phyloP scores from a whole-genome alignment of 2,113 vertebrate species.

The Clupea harengus region DNA sequence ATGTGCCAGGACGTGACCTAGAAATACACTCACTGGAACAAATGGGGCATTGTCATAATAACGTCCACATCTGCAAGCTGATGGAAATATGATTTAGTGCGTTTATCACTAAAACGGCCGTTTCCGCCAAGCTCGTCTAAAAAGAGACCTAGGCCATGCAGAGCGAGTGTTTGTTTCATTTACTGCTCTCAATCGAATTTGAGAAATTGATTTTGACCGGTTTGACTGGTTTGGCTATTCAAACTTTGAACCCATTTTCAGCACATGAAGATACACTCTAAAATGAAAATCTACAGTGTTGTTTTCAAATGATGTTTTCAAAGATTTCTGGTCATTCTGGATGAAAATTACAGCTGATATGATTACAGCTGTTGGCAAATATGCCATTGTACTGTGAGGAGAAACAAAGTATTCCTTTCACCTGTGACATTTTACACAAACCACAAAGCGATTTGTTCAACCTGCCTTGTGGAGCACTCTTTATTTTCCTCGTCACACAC shows the following conservation, averaged over 20 bases:
- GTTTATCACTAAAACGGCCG: slow-evolving; percentile 36
- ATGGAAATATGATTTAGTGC: slow-evolving; percentile 62
- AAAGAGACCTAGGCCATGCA: neutral
- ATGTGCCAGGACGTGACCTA: slow-evolving; percentile 72
- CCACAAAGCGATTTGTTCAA: slow-evolving; percentile 42
- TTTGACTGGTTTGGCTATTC: neutral
- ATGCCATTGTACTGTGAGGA: neutral
- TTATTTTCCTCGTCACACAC: slow-evolving; percentile 45
- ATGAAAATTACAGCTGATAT: neutral
- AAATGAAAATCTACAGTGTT: neutral
- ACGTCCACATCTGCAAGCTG: slow-evolving; percentile 66
- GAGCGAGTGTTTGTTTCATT: neutral
- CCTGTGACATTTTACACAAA: slow-evolving; percentile 59
- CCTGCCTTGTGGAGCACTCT: slow-evolving; percentile 66
- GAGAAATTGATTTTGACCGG: neutral
- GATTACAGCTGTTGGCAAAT: neutral
- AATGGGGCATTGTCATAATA: slow-evolving; percentile 66
- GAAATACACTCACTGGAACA: slow-evolving; percentile 74
- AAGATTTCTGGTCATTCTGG: neutral
- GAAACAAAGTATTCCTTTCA: neutral
- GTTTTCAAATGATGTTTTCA: neutral
- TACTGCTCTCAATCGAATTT: neutral
- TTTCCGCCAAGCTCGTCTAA: slow-evolving; percentile 14
- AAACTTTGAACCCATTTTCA: neutral
- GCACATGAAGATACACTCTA: neutral